Percentiles rank a stretch among this genome's conserved stretches.
Conservation (phyloP, 2,888 invertebrate genomes). For the Amiota communis region DNA sequence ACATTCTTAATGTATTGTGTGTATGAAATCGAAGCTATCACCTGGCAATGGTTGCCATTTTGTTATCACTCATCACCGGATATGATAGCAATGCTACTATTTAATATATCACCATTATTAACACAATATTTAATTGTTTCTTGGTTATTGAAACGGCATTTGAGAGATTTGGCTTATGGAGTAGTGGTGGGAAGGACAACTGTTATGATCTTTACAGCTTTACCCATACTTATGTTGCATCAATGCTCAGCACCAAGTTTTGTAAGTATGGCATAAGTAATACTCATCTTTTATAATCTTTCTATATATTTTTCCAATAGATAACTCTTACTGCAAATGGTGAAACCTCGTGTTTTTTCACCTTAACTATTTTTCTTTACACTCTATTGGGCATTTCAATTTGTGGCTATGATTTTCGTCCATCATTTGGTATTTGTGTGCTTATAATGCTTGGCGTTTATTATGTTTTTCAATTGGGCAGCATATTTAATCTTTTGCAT, state of each 20-base stretch:
- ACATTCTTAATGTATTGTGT: not conserved
- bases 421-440: not conserved
- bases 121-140: not conserved
- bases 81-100: not conserved
- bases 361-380: not conserved
- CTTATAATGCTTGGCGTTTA: not conserved
- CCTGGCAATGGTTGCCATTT: slow-evolving; percentile 1
- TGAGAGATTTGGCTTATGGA: slow-evolving; percentile 3
- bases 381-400: not conserved
- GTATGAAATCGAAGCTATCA: not conserved
- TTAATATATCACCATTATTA: not conserved
- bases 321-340: not conserved
- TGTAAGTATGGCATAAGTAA: slow-evolving; percentile 2
- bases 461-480: not conserved
- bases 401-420: slow-evolving; percentile 19
- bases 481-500: not conserved
- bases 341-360: not conserved
- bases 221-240: slow-evolving; percentile 5
- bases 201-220: not conserved
- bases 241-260: not conserved
- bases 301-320: not conserved
- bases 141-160: not conserved
- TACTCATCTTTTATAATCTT: not conserved
- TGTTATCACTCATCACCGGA: slow-evolving; percentile 3
- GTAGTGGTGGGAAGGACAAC: not conserved